Base-by-base conservation (phyloP, 2,888 invertebrate species). In the Tanytarsus gracilentus region DNA sequence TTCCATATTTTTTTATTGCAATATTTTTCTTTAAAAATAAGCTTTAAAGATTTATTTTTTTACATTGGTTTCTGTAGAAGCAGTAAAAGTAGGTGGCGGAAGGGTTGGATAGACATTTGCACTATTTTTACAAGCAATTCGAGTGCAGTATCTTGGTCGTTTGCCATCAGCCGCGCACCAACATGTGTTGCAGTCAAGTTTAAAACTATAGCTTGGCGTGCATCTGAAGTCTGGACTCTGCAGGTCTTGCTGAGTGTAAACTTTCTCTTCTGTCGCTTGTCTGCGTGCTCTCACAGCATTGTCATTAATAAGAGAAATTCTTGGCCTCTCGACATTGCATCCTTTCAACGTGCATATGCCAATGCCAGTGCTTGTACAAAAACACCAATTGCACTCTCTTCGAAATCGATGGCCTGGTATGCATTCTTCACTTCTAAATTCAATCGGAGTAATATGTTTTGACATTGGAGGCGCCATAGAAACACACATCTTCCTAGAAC, bases 311-410 rank as follows among this genome's bases (percentile, higher is more conserved):
- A 18, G 11, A 8, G 44, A 23, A 21, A 44, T 44, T 44, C 21
- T 8, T 9, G 44, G 36, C 2, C 7, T 36, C 36, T 36, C 36
- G 36, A 36, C 25, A 8, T 48, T 18, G 11, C 61, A 50, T 61
- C 65, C 63, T 18, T 36, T 58, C 3, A 59, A 61, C 26, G 51
- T 59, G 9, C 62, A 64, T 48, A 63, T 63, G 7, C 26, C 36
- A 18, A 62, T 63, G 8, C 60, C 78, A 56, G 76, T 73, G 8
- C 75, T 76, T 49, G 77, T 77, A 64, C 78, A 77, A 74, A 74
- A 75, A 58, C 78, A 78, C 5, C 75, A 76, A 65, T 78, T 78
- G 65, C 78, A 78, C 62, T 76, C 75, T 62, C 71, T 75, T 61
- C 76, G 72, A 64, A 77, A 78, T 73, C 74, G 75, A n/a, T 73